Base-by-base conservation (phyloP, 2,113 vertebrate species). In the Fregetta grallaria region DNA sequence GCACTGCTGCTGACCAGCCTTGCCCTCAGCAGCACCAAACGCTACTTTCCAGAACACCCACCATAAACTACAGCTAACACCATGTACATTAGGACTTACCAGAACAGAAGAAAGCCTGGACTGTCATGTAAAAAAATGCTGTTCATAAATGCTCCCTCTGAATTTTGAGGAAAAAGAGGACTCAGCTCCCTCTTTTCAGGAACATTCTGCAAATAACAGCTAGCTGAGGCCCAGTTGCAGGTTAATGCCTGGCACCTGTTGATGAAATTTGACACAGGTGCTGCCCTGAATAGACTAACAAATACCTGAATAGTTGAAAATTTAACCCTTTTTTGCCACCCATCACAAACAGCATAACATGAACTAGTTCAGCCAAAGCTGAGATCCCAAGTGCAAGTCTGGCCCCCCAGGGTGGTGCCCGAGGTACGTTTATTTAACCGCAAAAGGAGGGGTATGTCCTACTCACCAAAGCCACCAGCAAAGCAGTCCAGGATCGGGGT, bases 361-460 rank as follows among this genome's bases (percentile, higher is more conserved):
- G 15, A 52, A 23, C 50, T 16, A 36, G 30, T 45, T 47, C 61
- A 66, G 62, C 40, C 65, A 58, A 40, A 91, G 68, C 34, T 49
- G 68, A 63, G 40, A 49, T 29, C 5, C 40, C 44, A 25, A 7
- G 34, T 1, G 26, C 34, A 32, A 1, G 2, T 7, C 44, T 47
- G n/a, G 44, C 13, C 36, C 11, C 12, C 25, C 27, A 10, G 27
- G 5, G 11, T 4, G 0, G 38, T 26, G 45, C 15, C 23, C 0
- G 1, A 45, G n/a, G 27, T 13, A 8, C 0, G 0, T 10, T 10
- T 12, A 7, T 9, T 62, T 11, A 26, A 15, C 27, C 1, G 1
- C 1, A 6, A 26, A 49, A 36, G 27, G 52, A 63, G 34, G 11
- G 27, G 8, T 61, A 63, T 6, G 17, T 58, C n/a, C 72, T 77